Conservation (phyloP, 2,888 invertebrate species). For the Ophioninae sp. region DNA sequence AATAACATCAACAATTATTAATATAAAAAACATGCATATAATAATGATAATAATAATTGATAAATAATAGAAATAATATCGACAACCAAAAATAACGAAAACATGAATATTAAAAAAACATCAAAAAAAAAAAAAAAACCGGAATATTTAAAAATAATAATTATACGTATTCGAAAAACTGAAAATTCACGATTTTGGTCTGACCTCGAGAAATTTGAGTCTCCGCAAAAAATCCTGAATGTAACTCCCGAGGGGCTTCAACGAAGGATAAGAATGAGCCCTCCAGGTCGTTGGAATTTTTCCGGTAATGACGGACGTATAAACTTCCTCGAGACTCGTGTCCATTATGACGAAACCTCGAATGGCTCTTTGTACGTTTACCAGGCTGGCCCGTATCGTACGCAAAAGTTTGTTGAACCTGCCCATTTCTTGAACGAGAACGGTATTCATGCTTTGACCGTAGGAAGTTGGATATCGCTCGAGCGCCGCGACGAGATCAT, state of each 20-base stretch:
- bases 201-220: slow-evolving; percentile 92
- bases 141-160: too few relatives aligned
- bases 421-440: slow-evolving; percentile 93
- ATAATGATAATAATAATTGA: too few relatives aligned
- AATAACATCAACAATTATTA: too few relatives aligned
- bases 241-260: slow-evolving; percentile 95
- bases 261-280: slow-evolving; percentile 93
- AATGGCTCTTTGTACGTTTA: slow-evolving; percentile 92
- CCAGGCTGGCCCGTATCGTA: slow-evolving; percentile 89
- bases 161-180: too few relatives aligned
- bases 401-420: slow-evolving; percentile 88
- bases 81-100: too few relatives aligned
- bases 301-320: slow-evolving; percentile 91
- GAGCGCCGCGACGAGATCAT: slow-evolving; percentile 86
- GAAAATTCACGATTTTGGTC: too few relatives aligned
- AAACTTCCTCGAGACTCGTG: slow-evolving; percentile 91
- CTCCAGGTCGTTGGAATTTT: slow-evolving; percentile 94
- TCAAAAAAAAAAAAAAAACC: too few relatives aligned
- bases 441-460: slow-evolving; percentile 96
- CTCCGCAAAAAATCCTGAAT: slow-evolving; percentile 91
- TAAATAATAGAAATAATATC: too few relatives aligned
- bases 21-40: too few relatives aligned
- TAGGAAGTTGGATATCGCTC: slow-evolving; percentile 89
- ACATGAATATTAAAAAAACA: too few relatives aligned
- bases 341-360: slow-evolving; percentile 91